phyloP scores from a whole-genome alignment of 2,113 vertebrate species.

The Strix uralensis region DNA sequence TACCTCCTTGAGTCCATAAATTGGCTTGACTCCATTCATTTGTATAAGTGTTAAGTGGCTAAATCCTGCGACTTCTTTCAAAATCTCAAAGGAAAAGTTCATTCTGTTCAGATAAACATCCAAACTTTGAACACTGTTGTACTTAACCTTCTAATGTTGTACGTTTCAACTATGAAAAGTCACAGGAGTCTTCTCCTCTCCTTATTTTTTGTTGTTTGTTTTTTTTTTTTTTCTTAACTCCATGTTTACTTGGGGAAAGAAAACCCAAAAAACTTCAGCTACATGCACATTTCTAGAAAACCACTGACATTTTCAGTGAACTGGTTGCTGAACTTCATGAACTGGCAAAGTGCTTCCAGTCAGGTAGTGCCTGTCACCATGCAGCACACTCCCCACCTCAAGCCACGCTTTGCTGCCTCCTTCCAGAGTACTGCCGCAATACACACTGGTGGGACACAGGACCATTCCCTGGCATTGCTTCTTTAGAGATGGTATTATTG shows the following conservation, averaged over 20 bases:
- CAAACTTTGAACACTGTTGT: background rate
- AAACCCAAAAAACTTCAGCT: background rate
- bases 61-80: background rate
- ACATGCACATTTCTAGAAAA: background rate
- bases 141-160: background rate
- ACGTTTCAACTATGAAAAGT: background rate
- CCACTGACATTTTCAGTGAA: rapidly evolving
- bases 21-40: background rate
- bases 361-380: background rate
- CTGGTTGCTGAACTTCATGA: background rate
- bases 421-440: background rate
- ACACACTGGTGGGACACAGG: background rate
- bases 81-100: background rate
- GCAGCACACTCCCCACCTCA: background rate
- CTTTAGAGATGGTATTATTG: background rate
- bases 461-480: background rate
- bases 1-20: background rate
- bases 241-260: background rate
- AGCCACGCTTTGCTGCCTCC: background rate
- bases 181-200: background rate
- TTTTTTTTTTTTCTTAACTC: background rate
- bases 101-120: background rate
- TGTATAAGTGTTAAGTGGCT: background rate
- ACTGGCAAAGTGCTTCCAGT: background rate
- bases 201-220: too few species aligned